A percentile compares a stretch with the other conserved stretches of the same genome.
These are phyloP conservation scores for Erannis defoliaria DNA, from an alignment of 2,888 invertebrate genomes.

Conservation along the genomic window DNA sequence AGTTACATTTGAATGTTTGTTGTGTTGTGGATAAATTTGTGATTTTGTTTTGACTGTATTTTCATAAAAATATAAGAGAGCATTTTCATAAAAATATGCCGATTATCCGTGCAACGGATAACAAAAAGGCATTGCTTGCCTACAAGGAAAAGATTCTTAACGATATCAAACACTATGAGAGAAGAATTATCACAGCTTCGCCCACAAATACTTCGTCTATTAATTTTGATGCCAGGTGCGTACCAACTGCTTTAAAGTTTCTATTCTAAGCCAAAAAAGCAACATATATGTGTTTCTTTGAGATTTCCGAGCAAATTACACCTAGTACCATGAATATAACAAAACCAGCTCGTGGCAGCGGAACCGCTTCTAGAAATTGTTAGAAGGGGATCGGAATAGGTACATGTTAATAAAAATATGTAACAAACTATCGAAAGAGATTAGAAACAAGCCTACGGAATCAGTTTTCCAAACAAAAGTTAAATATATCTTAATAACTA, in stretches of 20 bases:
- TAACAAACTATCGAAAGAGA: too few species aligned
- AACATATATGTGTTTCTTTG: neutral
- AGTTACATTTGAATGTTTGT: too few species aligned
- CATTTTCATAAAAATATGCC: slow-evolving; percentile 25
- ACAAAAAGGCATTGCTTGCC: slow-evolving; percentile 58
- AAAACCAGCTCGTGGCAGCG: too few species aligned
- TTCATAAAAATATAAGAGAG: neutral
- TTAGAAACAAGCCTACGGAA: too few species aligned
- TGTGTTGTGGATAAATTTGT: too few species aligned
- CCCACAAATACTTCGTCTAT: slow-evolving; percentile 41
- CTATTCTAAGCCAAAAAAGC: neutral
- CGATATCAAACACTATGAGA: slow-evolving; percentile 66
- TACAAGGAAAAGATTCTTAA: slow-evolving; percentile 63
- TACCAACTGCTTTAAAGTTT: neutral
- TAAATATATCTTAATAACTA: too few species aligned
- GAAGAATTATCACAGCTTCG: slow-evolving; percentile 58
- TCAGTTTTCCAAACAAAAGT: too few species aligned
- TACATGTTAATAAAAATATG: too few species aligned
- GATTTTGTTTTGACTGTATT: slow-evolving; percentile 11
- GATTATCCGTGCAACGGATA: slow-evolving; percentile 26
- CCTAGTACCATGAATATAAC: too few species aligned
- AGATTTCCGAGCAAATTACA: neutral
- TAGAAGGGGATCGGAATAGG: too few species aligned
- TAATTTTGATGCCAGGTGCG: slow-evolving; percentile 57
- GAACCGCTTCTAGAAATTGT: too few species aligned